A percentile compares a stretch with the other conserved stretches of the same genome.
phyloP scores from a whole-genome alignment of 1,140 invertebrate species.

The Diachasmimorpha longicaudata region DNA sequence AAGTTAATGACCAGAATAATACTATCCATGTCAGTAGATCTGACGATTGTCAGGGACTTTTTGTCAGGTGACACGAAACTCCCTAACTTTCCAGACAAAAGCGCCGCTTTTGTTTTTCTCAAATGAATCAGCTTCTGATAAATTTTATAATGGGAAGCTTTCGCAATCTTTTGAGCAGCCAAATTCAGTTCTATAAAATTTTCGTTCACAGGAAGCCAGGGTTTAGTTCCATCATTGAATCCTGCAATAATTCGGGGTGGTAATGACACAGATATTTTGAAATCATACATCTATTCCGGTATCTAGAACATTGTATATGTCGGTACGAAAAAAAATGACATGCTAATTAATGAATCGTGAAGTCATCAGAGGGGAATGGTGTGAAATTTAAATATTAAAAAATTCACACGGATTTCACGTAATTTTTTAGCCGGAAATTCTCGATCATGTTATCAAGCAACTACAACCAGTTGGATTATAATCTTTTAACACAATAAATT shows the following conservation, averaged over 20 bases:
- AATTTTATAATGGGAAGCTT: constrained; percentile 60
- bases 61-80: constrained; percentile 48
- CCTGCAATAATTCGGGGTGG: constrained; percentile 46
- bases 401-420: too few species aligned
- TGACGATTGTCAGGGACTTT: constrained; percentile 30
- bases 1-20: constrained; percentile 65
- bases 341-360: too few species aligned
- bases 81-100: constrained; percentile 54
- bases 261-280: not conserved
- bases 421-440: too few species aligned
- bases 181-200: constrained; percentile 68
- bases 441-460: too few species aligned
- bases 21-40: constrained; percentile 42
- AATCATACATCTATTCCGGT: too few species aligned
- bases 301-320: too few species aligned
- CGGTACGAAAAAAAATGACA: too few species aligned
- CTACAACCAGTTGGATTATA: too few species aligned
- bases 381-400: too few species aligned
- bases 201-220: constrained; percentile 69
- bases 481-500: too few species aligned
- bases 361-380: too few species aligned
- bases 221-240: constrained; percentile 63
- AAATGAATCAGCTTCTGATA: constrained; percentile 60
- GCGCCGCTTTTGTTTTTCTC: constrained; percentile 41
- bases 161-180: constrained; percentile 41